Evolutionary conservation across 2,113 vertebrate species (phyloP).

Genomic region (Struthio camelus): DNA sequence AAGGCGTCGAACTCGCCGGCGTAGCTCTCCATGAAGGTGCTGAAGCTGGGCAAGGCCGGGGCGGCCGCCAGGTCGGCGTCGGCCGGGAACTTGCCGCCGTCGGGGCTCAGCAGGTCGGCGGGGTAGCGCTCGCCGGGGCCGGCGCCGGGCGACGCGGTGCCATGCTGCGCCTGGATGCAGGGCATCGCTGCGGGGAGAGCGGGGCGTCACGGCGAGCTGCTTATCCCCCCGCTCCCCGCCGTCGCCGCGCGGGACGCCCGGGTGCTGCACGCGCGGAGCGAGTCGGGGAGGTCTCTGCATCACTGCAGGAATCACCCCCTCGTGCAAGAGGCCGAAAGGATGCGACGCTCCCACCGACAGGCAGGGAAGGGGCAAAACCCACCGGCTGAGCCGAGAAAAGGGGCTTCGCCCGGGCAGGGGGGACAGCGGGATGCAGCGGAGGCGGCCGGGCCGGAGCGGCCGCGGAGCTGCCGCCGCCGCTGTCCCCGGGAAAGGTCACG

Average conservation of each 20-base stretch:
- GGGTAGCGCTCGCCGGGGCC: conserved; percentile 81
- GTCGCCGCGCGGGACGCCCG: neutral
- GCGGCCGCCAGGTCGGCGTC: conserved; percentile 74
- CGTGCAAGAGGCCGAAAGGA: neutral
- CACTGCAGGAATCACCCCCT: no score
- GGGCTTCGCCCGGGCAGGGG: neutral
- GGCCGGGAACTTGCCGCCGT: conserved; percentile 81
- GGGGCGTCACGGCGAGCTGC: fast-evolving
- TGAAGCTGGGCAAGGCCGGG: conserved; percentile 86
- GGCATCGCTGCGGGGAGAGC: conserved; percentile 84
- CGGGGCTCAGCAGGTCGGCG: conserved; percentile 82
- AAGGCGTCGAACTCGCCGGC: conserved; percentile 86
- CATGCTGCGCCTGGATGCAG: conserved; percentile 91
- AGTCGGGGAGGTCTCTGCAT: neutral
- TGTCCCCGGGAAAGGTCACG: neutral
- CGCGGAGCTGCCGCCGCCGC: fast-evolving
- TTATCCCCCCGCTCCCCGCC: conserved; percentile 15
- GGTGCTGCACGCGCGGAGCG: no score
- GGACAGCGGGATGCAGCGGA: no score
- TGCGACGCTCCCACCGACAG: neutral
- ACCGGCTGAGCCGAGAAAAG: no score
- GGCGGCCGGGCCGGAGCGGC: neutral
- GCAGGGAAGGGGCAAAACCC: neutral
- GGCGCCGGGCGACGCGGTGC: conserved; percentile 74
- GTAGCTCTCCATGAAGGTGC: conserved; percentile 87